These are phyloP conservation scores for Thalpophila matura DNA, from an alignment of 2,888 invertebrate species.

Conservation along the genomic window DNA sequence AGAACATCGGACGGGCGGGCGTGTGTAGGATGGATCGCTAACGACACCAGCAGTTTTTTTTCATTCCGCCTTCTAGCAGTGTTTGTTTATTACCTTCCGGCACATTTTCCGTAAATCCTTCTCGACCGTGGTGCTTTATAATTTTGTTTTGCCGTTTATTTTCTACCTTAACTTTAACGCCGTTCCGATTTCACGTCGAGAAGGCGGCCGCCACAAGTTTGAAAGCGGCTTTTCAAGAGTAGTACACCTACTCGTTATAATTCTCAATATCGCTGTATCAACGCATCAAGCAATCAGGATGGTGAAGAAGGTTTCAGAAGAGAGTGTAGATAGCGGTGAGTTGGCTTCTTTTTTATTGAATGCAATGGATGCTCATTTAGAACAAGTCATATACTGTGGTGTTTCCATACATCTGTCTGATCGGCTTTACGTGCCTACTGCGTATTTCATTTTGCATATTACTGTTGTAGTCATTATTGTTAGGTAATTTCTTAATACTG, in stretches of 20 bases:
- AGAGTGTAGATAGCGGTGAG: conserved; percentile 90
- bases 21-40: conserved; percentile 90
- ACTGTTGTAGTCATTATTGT: conserved; percentile 35
- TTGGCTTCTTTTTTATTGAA: conserved; percentile 58
- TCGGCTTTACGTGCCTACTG: conserved; percentile 67
- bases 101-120: conserved; percentile 87
- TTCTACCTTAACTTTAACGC: conserved; percentile 81
- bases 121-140: conserved; percentile 88
- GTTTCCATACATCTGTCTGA: conserved; percentile 60
- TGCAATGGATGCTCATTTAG: conserved; percentile 44
- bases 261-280: conserved; percentile 84
- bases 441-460: conserved; percentile 64
- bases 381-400: conserved; percentile 43
- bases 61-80: conserved; percentile 90
- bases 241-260: conserved; percentile 86
- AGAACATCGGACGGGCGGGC: conserved; percentile 91
- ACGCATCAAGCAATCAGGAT: conserved; percentile 86
- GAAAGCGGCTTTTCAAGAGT: conserved; percentile 90
- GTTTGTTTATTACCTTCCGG: conserved; percentile 89
- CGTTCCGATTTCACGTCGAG: conserved; percentile 90
- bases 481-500: conserved; percentile 6
- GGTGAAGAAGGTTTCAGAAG: conserved; percentile 91
- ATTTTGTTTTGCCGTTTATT: conserved; percentile 82
- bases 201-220: conserved; percentile 89
- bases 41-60: conserved; percentile 91